Evolutionary conservation across 2,113 vertebrate species (phyloP).

Genomic region (Myiozetetes cayanensis): DNA sequence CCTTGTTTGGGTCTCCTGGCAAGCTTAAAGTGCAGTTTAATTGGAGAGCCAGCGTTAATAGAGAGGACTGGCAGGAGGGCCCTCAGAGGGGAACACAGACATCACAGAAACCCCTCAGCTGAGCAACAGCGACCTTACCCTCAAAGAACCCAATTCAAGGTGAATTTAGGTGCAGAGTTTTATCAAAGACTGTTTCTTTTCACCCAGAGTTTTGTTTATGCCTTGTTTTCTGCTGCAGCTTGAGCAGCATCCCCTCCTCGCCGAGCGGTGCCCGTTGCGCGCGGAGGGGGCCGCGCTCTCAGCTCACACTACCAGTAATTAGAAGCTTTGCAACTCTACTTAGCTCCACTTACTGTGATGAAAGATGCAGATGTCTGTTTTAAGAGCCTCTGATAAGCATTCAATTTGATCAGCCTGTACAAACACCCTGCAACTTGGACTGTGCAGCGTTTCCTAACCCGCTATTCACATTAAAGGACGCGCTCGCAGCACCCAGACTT

Average conservation of each 20-base stretch:
- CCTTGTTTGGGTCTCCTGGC: not conserved
- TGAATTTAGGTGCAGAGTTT: not conserved
- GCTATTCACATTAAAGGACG: rapidly evolving
- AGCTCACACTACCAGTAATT: not conserved
- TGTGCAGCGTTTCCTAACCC: not conserved
- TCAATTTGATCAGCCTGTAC: not conserved
- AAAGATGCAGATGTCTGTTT: not conserved
- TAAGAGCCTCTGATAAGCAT: not conserved
- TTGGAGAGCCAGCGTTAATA: not conserved
- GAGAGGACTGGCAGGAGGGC: not conserved
- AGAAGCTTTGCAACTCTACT: not conserved
- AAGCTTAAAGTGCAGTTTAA: not conserved
- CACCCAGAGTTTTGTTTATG: not conserved
- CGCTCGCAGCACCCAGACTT: not conserved
- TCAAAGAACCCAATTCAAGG: not conserved
- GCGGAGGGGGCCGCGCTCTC: not conserved
- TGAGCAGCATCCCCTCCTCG: not conserved
- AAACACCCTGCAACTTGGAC: not conserved
- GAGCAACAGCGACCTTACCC: not conserved
- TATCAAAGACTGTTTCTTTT: not conserved
- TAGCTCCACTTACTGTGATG: not conserved
- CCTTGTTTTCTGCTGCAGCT: not conserved
- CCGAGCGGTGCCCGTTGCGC: not conserved
- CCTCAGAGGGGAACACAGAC: not conserved
- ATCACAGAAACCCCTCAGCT: not conserved